These are phyloP conservation scores for Nemotelus pantherinus DNA, from an alignment of 2,888 invertebrate species.

Conservation along the genomic window DNA sequence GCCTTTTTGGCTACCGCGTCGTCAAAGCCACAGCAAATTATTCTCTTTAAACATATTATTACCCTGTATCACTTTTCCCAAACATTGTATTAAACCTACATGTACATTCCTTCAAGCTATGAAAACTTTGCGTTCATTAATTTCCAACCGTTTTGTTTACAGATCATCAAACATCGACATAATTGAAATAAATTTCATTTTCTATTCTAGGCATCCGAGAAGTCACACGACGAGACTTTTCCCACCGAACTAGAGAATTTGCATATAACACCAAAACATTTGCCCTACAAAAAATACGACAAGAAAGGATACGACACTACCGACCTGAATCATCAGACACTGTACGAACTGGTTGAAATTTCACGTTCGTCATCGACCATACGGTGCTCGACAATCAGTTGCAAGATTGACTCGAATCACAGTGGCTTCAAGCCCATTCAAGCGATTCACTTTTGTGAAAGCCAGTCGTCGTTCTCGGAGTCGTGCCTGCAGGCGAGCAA, in stretches of 20 bases:
- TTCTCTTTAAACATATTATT: too few relatives aligned
- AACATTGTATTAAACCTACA: too few relatives aligned
- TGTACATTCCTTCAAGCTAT: too few relatives aligned
- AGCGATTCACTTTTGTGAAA: slow-evolving; percentile 57
- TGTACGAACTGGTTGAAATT: slow-evolving; percentile 61
- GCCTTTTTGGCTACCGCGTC: too few relatives aligned
- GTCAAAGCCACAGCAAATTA: too few relatives aligned
- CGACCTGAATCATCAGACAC: slow-evolving; percentile 25
- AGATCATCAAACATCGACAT: too few relatives aligned
- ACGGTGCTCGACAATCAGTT: slow-evolving; percentile 59
- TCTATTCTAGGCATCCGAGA: slow-evolving; percentile 59
- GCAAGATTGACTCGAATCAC: slow-evolving; percentile 51
- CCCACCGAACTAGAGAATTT: slow-evolving; percentile 55
- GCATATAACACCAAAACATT: slow-evolving; percentile 38
- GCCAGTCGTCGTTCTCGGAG: slow-evolving; percentile 57
- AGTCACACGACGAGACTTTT: slow-evolving; percentile 61
- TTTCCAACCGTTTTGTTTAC: too few relatives aligned
- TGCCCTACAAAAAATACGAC: slow-evolving; percentile 31
- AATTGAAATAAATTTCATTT: background rate
- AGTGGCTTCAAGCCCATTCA: slow-evolving; percentile 53
- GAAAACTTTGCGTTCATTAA: too few relatives aligned
- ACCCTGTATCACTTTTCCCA: too few relatives aligned
- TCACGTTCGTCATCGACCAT: slow-evolving; percentile 58
- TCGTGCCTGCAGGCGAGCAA: slow-evolving; percentile 54
- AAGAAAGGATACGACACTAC: slow-evolving; percentile 4